Evolutionary conservation across 2,888 invertebrate species (phyloP).

Genomic region (Taphrorychus bicolor): DNA sequence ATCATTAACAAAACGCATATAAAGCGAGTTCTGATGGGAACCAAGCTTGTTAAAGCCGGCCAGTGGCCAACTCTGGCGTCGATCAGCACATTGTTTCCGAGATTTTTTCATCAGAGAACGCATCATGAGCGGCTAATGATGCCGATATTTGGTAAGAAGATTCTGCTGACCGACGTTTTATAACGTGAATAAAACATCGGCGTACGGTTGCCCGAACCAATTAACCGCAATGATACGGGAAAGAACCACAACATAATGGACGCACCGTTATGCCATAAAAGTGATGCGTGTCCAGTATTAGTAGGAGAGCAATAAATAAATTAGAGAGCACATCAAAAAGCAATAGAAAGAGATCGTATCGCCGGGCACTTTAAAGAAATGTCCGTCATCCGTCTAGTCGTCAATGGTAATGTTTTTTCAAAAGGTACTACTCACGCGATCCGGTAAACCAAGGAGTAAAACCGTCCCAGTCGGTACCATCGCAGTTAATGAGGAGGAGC

Average conservation of each 20-base stretch:
- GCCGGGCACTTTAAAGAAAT: neutral
- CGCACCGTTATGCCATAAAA: neutral
- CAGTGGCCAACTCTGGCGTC: too few relatives aligned
- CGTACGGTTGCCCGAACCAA: neutral
- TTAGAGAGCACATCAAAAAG: neutral
- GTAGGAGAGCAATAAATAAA: neutral
- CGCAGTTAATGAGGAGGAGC: neutral
- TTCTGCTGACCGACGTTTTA: conserved; percentile 18
- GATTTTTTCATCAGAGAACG: conserved; percentile 43
- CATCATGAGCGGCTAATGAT: conserved; percentile 53
- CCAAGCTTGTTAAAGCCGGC: conserved; percentile 27
- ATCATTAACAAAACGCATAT: neutral
- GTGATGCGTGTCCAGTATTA: neutral
- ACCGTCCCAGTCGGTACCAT: conserved; percentile 58
- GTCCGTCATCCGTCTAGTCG: neutral
- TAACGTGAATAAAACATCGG: neutral
- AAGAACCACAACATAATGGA: neutral
- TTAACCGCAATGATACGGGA: neutral
- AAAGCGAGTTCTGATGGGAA: conserved; percentile 23
- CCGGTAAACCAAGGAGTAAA: conserved; percentile 64
- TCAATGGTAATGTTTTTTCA: conserved; percentile 21
- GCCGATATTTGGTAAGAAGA: conserved; percentile 51
- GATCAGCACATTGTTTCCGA: conserved; percentile 45
- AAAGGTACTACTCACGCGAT: conserved; percentile 62
- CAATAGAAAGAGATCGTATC: neutral